These are phyloP conservation scores for Cyphomyrus discorhynchus DNA, from an alignment of 2,113 vertebrate genomes.

Conservation along the genomic window DNA sequence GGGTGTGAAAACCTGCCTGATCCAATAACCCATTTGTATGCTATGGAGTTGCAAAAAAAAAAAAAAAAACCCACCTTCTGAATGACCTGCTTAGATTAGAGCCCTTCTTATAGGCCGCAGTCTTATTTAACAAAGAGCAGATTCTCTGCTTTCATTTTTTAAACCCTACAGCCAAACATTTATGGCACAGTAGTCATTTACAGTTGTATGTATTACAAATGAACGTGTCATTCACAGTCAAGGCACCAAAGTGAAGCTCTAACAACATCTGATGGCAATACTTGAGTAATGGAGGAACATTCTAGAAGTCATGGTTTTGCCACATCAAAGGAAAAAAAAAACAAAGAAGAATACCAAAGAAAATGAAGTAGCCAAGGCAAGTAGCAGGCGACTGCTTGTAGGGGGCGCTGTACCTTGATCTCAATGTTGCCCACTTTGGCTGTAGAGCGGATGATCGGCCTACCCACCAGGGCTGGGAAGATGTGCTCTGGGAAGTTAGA, in stretches of 20 bases:
- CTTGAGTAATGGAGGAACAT: not conserved
- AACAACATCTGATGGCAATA: not conserved
- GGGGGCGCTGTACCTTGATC: slow-evolving; percentile 82
- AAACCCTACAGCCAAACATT: not conserved
- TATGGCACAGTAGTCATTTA: not conserved
- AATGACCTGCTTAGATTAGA: not conserved
- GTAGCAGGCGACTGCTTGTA: not conserved
- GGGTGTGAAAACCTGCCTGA: not conserved
- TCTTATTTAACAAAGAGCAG: not conserved
- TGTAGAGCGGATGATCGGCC: slow-evolving; percentile 97
- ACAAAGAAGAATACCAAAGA: not conserved
- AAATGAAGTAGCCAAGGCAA: not conserved
- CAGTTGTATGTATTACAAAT: not conserved
- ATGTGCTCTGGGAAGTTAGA: slow-evolving; percentile 99
- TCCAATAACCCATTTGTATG: not conserved
- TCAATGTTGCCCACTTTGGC: slow-evolving; percentile 99
- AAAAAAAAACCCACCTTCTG: not conserved
- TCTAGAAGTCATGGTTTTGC: not conserved
- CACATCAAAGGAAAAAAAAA: not conserved
- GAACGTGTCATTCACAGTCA: not conserved
- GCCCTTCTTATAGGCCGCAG: not conserved
- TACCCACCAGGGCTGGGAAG: slow-evolving; percentile 95
- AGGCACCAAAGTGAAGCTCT: not conserved
- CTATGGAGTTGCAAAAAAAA: not conserved
- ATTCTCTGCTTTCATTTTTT: not conserved